A percentile compares a stretch with the other conserved stretches of the same genome.
These are phyloP conservation scores for Cynaeus angustus DNA, from an alignment of 2,888 invertebrate species.

Conservation along the genomic window DNA sequence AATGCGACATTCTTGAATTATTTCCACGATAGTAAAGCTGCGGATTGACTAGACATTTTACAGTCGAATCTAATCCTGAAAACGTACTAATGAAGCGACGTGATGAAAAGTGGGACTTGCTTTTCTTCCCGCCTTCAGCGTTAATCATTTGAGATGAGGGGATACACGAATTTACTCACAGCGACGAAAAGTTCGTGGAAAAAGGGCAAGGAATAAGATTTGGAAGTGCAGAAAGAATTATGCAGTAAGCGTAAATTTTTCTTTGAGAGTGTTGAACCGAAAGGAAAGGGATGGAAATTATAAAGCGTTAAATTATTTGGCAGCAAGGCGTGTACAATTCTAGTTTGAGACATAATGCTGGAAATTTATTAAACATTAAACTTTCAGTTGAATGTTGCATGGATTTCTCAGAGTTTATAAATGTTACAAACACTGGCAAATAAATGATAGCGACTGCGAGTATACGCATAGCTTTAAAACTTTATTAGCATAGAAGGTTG, in stretches of 20 bases:
- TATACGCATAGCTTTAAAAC: slow-evolving; percentile 10
- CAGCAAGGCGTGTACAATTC: slow-evolving; percentile 18
- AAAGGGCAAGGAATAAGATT: background rate
- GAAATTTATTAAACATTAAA: slow-evolving; percentile 35
- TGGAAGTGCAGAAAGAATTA: slow-evolving; percentile 22
- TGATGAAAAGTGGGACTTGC: slow-evolving; percentile 14
- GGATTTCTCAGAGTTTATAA: slow-evolving; percentile 17
- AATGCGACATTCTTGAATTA: slow-evolving; percentile 41
- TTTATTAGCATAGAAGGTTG: slow-evolving; percentile 7
- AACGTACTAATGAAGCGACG: slow-evolving; percentile 39
- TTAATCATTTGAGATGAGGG: slow-evolving; percentile 23
- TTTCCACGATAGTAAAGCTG: slow-evolving; percentile 25
- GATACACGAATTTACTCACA: slow-evolving; percentile 10
- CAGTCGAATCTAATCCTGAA: slow-evolving; percentile 35
- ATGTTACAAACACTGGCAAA: slow-evolving; percentile 6
- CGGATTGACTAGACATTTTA: slow-evolving; percentile 20
- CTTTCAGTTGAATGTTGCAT: slow-evolving; percentile 21
- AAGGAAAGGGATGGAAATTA: slow-evolving; percentile 24
- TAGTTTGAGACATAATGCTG: slow-evolving; percentile 23
- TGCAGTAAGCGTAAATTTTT: slow-evolving; percentile 16
- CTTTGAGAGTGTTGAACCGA: slow-evolving; percentile 24
- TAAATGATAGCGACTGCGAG: background rate
- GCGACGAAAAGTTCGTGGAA: background rate
- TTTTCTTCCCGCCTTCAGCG: slow-evolving; percentile 3
- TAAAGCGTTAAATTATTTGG: slow-evolving; percentile 24